A percentile compares a stretch with the other conserved stretches of the same genome.
Conservation (phyloP, 1,140 invertebrate genomes). For the Trachymyrmex cornetzi region DNA sequence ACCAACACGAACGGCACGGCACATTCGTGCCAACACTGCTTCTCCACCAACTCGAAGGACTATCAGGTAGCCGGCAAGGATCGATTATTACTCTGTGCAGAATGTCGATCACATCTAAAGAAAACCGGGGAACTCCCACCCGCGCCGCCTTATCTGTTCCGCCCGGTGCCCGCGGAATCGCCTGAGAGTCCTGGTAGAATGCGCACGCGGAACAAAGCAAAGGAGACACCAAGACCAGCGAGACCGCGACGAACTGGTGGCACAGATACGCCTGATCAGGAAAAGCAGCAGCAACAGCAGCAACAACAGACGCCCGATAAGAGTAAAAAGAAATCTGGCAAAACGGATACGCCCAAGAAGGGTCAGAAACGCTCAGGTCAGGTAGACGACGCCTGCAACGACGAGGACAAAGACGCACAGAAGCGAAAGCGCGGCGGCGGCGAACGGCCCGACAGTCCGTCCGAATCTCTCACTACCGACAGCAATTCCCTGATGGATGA, state of each 20-base stretch:
- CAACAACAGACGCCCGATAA: conserved; percentile 85
- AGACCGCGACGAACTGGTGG: conserved; percentile 89
- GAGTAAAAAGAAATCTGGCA: conserved; percentile 89
- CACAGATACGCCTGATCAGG: conserved; percentile 91
- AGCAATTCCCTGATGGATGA: conserved; percentile 93
- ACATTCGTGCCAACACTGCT: conserved; percentile 87
- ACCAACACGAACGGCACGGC: conserved; percentile 87
- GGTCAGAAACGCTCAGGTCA: conserved; percentile 90
- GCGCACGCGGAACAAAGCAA: conserved; percentile 95
- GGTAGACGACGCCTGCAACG: conserved; percentile 87
- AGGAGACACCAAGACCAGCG: conserved; percentile 91
- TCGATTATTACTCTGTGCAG: conserved; percentile 91
- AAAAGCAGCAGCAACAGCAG: conserved; percentile 85
- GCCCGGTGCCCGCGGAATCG: conserved; percentile 91
- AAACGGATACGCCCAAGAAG: conserved; percentile 90
- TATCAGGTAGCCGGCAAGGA: conserved; percentile 90
- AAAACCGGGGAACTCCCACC: conserved; percentile 93
- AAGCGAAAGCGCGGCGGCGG: conserved; percentile 89
- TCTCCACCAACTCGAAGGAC: conserved; percentile 89
- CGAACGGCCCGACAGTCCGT: conserved; percentile 90
- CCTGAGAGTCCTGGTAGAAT: conserved; percentile 94
- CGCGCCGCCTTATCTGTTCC: conserved; percentile 90
- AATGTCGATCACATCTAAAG: conserved; percentile 94
- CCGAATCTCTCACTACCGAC: conserved; percentile 93
- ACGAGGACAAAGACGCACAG: conserved; percentile 90